These are phyloP conservation scores for Samia ricini DNA, from an alignment of 1,140 invertebrate genomes.

Conservation along the genomic window DNA sequence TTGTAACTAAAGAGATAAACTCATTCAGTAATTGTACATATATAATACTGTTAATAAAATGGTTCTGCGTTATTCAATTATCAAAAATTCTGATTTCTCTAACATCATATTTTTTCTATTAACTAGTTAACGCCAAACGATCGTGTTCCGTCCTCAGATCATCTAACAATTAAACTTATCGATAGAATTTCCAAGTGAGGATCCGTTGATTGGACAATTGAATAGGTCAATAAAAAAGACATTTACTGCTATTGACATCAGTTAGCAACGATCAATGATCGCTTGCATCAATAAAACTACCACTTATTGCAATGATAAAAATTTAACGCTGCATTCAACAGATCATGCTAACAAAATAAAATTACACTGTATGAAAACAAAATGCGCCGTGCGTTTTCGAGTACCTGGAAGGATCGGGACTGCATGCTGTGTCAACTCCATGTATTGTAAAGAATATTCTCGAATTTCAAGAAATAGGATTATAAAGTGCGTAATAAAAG, in stretches of 20 bases:
- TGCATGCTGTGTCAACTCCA: too few relatives aligned
- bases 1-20: too few relatives aligned
- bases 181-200: background rate
- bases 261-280: constrained; percentile 40
- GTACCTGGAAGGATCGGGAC: too few relatives aligned
- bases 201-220: constrained; percentile 49
- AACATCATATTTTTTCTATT: background rate
- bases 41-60: too few relatives aligned
- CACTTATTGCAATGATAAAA: constrained; percentile 1
- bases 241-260: constrained; percentile 52
- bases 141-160: constrained; percentile 2
- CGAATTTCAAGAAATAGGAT: too few relatives aligned
- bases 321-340: background rate
- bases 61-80: too few relatives aligned
- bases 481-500: too few relatives aligned
- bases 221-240: constrained; percentile 58
- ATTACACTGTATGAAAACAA: too few relatives aligned
- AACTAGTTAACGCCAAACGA: background rate
- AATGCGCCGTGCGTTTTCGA: too few relatives aligned
- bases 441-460: too few relatives aligned
- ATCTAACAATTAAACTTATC: constrained; percentile 10
- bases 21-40: too few relatives aligned
- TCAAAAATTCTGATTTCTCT: too few relatives aligned
- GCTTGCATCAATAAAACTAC: constrained; percentile 15
- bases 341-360: background rate